A percentile compares a stretch with the other conserved stretches of the same genome.
phyloP scores from a whole-genome alignment of 2,888 invertebrate genomes.

The Clostera curtula region DNA sequence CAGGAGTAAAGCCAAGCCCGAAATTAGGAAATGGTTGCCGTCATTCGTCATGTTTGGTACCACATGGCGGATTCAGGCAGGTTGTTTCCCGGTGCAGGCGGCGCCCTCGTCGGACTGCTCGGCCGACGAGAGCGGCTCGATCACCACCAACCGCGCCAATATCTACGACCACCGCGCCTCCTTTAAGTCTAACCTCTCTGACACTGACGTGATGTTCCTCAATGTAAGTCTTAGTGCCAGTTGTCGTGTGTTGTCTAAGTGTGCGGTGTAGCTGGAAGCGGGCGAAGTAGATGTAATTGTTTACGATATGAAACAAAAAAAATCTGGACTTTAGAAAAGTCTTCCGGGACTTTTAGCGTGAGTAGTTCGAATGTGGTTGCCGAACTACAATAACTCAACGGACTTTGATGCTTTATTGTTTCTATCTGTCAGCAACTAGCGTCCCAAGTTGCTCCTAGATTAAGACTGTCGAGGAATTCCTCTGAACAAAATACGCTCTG shows the following conservation, averaged over 20 bases:
- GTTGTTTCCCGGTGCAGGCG: constrained; percentile 66
- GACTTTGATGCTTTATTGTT: no score
- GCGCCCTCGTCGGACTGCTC: constrained; percentile 78
- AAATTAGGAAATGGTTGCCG: no score
- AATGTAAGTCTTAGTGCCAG: constrained; percentile 81
- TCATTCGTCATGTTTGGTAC: constrained; percentile 4
- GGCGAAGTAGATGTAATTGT: constrained; percentile 28
- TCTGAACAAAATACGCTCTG: no score
- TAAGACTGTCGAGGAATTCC: no score
- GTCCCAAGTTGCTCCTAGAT: no score
- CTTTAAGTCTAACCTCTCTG: constrained; percentile 94
- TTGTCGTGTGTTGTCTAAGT: constrained; percentile 27
- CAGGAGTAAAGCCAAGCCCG: no score
- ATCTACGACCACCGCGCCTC: constrained; percentile 84
- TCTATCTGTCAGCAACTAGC: no score
- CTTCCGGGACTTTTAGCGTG: no score
- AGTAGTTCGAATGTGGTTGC: no score
- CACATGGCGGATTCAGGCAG: constrained; percentile 24
- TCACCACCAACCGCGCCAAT: constrained; percentile 84
- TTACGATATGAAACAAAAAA: no score
- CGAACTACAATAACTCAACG: no score
- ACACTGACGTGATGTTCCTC: constrained; percentile 93
- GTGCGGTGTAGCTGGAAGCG: constrained; percentile 17
- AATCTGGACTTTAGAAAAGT: no score
- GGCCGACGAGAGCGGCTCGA: constrained; percentile 83